A percentile compares a stretch with the other conserved stretches of the same genome.
These are phyloP conservation scores for Epirrita christyi DNA, from an alignment of 2,888 invertebrate species.

Conservation along the genomic window DNA sequence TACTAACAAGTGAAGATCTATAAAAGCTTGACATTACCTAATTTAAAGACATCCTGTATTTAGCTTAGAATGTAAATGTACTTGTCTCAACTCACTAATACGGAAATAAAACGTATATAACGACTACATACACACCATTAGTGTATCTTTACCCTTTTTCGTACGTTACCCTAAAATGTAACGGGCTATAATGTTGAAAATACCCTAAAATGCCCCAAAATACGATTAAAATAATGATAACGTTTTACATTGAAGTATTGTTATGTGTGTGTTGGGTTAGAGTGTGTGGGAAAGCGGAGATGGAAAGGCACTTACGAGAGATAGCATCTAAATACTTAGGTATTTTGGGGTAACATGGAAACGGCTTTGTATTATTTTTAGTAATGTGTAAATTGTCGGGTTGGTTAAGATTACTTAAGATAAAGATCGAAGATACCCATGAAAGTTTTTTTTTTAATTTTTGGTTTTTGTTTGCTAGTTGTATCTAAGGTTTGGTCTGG, in stretches of 20 bases:
- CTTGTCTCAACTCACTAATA: slow-evolving; percentile 21
- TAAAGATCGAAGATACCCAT: too few species aligned
- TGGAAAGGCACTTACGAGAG: slow-evolving; percentile 2
- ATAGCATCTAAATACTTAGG: slow-evolving; percentile 8
- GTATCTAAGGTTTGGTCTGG: too few species aligned
- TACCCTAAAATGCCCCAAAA: slow-evolving; percentile 20
- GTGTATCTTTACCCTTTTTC: slow-evolving; percentile 26
- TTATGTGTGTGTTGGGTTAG: slow-evolving; percentile 15
- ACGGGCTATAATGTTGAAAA: slow-evolving; percentile 29
- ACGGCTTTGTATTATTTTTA: not conserved
- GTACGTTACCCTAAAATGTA: slow-evolving; percentile 31
- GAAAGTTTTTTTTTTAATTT: too few species aligned
- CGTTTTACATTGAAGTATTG: slow-evolving; percentile 28
- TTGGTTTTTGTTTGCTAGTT: too few species aligned
- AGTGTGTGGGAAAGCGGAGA: slow-evolving; percentile 15
- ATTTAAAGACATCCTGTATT: slow-evolving; percentile 3
- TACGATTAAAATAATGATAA: slow-evolving; percentile 29
- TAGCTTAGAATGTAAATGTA: slow-evolving; percentile 5
- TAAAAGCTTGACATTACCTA: too few species aligned
- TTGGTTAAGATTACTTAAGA: too few species aligned
- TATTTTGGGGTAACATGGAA: slow-evolving; percentile 11
- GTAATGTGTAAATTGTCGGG: too few species aligned
- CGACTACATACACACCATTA: slow-evolving; percentile 21
- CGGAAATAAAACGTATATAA: slow-evolving; percentile 15
- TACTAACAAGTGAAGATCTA: too few species aligned